Evolutionary conservation across 1,140 invertebrate genomes (phyloP), one percentile per base, ranked within the genome.

Genomic region (Macrocentrus cingulum): DNA sequence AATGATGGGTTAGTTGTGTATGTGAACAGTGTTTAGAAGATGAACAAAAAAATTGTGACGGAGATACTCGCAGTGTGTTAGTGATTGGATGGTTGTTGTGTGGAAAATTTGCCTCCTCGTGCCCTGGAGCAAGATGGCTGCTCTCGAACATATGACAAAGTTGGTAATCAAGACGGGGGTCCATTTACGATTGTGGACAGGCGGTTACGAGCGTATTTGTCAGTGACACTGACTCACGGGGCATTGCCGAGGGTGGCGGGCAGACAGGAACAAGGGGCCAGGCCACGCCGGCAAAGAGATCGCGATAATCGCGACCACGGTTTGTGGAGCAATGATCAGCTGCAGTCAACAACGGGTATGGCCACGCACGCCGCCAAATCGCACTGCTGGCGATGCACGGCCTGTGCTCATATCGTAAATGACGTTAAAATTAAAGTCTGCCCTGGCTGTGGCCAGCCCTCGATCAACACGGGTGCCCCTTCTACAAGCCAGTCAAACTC

Each of bases 61-160:
- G 32, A 2, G 25, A 51, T 51, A 2, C 32, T n/a, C 16, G 32
- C 15, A 11, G 32, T 36, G 19, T 11, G 20, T 19, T 9, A 46
- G 22, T 46, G 19, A 5, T 11, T 39, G 36, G 36, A 13, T 39
- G 7, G 3, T 39, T 13, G 20, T 34, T 49, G 29, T 23, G 32
- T 51, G 16, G 45, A 23, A 37, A 29, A 15, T 57, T 41, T 50
- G 55, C 16, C 44, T 49, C 25, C 36, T 48, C 39, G 42, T 57
- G 41, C 32, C 56, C 34, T 53, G 48, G 32, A 68, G 41, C 56
- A 78, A 78, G 63, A 78, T 78, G 76, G 76, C 74, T 61, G 69
- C 64, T 56, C 41, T 15, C 65, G 58, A 79, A 77, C 76, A 79
- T 79, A 79, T 79, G 76, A 75, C 71, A 72, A 72, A 72, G 69